Base-by-base conservation (phyloP, 2,113 vertebrate genomes). In the Prolemur simus region DNA sequence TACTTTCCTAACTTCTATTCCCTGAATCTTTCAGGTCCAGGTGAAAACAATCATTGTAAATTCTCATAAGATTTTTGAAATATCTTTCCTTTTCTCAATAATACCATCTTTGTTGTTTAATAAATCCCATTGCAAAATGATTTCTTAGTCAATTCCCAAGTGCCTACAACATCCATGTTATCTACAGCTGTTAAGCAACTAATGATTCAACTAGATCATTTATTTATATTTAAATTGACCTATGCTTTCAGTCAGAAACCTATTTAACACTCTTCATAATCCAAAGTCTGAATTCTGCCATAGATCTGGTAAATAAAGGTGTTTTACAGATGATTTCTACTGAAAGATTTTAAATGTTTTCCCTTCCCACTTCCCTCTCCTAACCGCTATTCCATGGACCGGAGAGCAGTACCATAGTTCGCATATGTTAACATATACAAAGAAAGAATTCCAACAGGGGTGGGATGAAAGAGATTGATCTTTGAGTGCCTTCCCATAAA, bases 141-240 rank as follows among this genome's bases (percentile, higher is more conserved):
- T 78, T 95, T 98, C 86, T 73, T 95, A 86, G 60, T 97, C 71
- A 93, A 47, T 86, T 95, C 90, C 97, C 94, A 94, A 77, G 69
- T 96, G 7, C 23, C 42, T 45, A 42, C 4, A 87, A 49, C 10
- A 94, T 76, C 60, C 47, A 63, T 89, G 94, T 90, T 73, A 78
- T 93, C 32, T 86, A 82, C 25, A 86, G 73, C 12, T 96, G 47
- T 21, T 93, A 49, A 85, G 83, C 23, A 68, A 52, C 54, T 87
- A 95, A 95, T 93, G 78, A 60, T 58, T 92, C 27, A 83, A 34
- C 8, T 68, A 83, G 83, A 63, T 89, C 60, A 95, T 34, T 91
- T 93, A 95, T 83, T 95, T 94, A 60, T 86, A 47, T 64, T 93
- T 93, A 86, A 89, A 86, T 80, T 34, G 17, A 32, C 15, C 32